Percentiles rank a stretch among this genome's conserved stretches.
Evolutionary conservation across 2,888 invertebrate genomes (phyloP).

Genomic region (Oxytorus armatus): DNA sequence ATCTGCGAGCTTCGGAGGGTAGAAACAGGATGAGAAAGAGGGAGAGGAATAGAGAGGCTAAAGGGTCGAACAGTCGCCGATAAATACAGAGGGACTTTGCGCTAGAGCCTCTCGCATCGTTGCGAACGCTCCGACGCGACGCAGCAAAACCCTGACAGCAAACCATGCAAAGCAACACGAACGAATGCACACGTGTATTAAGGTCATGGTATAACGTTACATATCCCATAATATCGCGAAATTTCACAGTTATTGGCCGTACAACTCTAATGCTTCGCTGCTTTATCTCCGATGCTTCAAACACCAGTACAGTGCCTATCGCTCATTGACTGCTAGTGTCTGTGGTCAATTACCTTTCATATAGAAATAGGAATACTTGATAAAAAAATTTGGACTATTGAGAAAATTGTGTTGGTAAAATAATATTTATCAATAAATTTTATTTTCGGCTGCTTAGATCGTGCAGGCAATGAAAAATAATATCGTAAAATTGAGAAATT

Average conservation of each 20-base stretch:
- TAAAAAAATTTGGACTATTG: no score
- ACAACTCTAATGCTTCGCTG: no score
- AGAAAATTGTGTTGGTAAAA: no score
- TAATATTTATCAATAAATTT: no score
- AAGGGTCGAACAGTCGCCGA: constrained; percentile 71
- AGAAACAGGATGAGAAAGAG: constrained; percentile 20
- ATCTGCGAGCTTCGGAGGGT: constrained; percentile 38
- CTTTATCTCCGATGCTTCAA: no score
- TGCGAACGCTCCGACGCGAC: constrained; percentile 68
- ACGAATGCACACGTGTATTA: constrained; percentile 35
- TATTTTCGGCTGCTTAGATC: no score
- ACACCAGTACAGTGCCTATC: no score
- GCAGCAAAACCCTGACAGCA: constrained; percentile 53
- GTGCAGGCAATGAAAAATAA: no score
- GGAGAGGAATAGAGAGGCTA: constrained; percentile 67
- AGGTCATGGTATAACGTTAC: constrained; percentile 24
- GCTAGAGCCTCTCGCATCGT: constrained; percentile 64
- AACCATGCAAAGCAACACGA: constrained; percentile 44
- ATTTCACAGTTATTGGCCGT: constrained; percentile 26
- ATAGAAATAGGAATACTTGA: no score
- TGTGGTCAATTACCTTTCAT: no score
- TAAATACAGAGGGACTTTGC: constrained; percentile 77
- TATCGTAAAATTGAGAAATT: no score
- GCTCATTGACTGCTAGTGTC: no score
- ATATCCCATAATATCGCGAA: constrained; percentile 9